Evolutionary conservation across 30 jellyfish, hydroid and myxozoan genomes (phyloP).

Genomic region (Calvadosia cruxmelitensis): DNA sequence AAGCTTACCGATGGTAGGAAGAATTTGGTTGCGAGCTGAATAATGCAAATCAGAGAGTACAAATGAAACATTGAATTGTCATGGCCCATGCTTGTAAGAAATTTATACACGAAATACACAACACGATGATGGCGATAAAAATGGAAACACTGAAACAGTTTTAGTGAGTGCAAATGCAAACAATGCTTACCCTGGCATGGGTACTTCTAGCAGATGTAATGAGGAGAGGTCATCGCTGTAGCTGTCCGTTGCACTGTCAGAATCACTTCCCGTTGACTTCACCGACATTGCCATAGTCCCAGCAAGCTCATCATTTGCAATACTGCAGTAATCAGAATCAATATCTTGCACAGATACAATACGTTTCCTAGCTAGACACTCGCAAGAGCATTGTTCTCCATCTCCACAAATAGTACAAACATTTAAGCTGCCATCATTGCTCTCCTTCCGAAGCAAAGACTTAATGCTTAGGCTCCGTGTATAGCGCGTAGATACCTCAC

Average conservation of each 20-base stretch:
- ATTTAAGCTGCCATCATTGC: background rate
- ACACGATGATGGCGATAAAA: no score
- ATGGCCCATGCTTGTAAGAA: no score
- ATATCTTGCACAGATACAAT: slow-evolving; percentile 19
- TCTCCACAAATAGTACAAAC: background rate
- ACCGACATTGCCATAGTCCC: slow-evolving; percentile 10
- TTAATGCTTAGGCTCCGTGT: no score
- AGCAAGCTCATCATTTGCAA: slow-evolving; percentile 46
- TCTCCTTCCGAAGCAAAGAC: background rate
- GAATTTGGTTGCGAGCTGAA: no score
- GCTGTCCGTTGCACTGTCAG: background rate
- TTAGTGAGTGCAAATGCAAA: no score
- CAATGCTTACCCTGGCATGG: slow-evolving; percentile 17
- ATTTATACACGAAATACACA: no score
- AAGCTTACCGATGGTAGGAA: no score
- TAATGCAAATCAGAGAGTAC: no score
- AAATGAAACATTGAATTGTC: no score
- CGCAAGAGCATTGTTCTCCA: background rate
- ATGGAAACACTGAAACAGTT: no score
- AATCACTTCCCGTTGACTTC: slow-evolving; percentile 22
- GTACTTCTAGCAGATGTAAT: slow-evolving; percentile 36
- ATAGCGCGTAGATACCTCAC: background rate
- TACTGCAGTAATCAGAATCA: slow-evolving; percentile 79
- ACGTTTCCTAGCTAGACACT: background rate
- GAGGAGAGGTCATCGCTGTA: slow-evolving; percentile 32